A percentile compares a stretch with the other conserved stretches of the same genome.
These are phyloP conservation scores for Euura saliciscinereae DNA, from an alignment of 1,140 invertebrate genomes.

Conservation along the genomic window DNA sequence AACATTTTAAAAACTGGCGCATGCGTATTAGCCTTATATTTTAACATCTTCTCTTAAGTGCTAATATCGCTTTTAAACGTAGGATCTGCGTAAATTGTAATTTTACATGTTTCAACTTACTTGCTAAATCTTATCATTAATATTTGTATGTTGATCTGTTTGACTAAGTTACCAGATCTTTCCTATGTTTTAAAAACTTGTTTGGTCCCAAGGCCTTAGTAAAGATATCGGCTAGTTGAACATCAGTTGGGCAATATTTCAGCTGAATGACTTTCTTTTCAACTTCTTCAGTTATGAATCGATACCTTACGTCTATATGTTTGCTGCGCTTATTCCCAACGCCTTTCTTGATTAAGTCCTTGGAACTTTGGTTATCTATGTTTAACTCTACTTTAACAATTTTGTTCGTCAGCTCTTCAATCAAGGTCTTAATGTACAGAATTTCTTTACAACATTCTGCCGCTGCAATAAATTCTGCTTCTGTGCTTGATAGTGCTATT, in stretches of 20 bases:
- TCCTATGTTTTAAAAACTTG: neutral
- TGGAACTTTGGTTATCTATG: neutral
- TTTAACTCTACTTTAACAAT: neutral
- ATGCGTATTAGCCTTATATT: neutral
- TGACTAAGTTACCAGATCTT: neutral
- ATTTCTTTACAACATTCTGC: conserved; percentile 28
- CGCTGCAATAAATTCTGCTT: conserved; percentile 38
- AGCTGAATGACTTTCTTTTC: neutral
- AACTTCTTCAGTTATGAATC: neutral
- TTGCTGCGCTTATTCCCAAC: neutral
- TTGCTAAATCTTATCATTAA: neutral
- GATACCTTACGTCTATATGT: neutral
- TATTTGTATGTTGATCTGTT: neutral
- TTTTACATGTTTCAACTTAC: neutral
- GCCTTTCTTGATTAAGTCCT: neutral
- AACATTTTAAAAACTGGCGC: too few relatives aligned
- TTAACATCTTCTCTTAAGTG: neutral
- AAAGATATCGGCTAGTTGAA: neutral
- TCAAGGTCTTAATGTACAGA: conserved; percentile 22
- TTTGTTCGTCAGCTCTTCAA: conserved; percentile 19
- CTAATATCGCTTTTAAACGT: neutral
- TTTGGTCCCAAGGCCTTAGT: neutral
- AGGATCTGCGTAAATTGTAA: neutral
- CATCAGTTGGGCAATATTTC: neutral
- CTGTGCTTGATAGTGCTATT: neutral